Evolutionary conservation across 64 coral and sea anemone species (phyloP), one percentile per base, ranked within the genome.

Genomic region (Trachythela sp.): DNA sequence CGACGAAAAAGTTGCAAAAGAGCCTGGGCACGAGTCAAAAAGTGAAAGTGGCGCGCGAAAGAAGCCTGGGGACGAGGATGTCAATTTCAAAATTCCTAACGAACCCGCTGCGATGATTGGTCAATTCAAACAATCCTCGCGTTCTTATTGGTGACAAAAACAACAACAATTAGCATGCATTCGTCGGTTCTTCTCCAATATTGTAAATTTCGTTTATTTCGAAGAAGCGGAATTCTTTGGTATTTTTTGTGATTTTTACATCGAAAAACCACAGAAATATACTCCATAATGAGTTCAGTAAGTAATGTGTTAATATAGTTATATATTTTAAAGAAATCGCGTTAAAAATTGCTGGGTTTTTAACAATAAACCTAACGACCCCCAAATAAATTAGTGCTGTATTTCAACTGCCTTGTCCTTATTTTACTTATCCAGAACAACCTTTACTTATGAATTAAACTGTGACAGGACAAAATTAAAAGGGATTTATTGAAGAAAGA

Each of bases 101-200:
- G 24, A 9, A 2, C 20, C 8, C 75, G 20, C 33, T 30, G 33
- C 75, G 8, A 38, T 80, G 75, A 80, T 80, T 80, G 75, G 75
- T 37, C 75, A 80, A 80, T 80, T 80, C 37, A 22, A 80, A 80
- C 31, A 34, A 34, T 80, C 37, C 75, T 80, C 37, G 37, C 33
- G 37, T 37, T 80, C 33, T 80, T 7, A 80, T 80, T 80, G 75
- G 75, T 80, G 14, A 80, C 75, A 80, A 80, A 9, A 80, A 35
- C 20, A 80, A 29, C 4, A 80, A 2, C 8, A 24, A 37, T 80
- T 80, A 80, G 75, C 75, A 8, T 37, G 17, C 24, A 72, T 27
- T 70, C 1, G 34, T 17, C 75, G 27, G 56, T 64, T 64, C 56
- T 80, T 80, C 33, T 35, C 30, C 31, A 30, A 80, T 30, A 29